A percentile compares a stretch with the other conserved stretches of the same genome.
These are phyloP conservation scores for Labia minor DNA, from an alignment of 2,888 invertebrate genomes.

Conservation along the genomic window DNA sequence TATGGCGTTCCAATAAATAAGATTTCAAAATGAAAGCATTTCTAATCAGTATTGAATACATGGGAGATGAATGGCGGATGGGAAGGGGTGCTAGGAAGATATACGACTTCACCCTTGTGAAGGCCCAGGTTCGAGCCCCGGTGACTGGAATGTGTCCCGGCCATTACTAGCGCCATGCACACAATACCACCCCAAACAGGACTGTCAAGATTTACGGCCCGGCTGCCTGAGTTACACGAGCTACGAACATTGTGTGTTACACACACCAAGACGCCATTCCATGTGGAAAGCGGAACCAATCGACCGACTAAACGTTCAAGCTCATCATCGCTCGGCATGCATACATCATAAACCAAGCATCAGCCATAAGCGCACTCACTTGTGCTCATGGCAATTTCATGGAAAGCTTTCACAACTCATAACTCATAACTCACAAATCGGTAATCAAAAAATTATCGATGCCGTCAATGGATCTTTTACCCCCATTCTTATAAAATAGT, in stretches of 20 bases:
- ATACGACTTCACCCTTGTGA: background rate
- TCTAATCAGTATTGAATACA: too few species aligned
- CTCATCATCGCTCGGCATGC: conserved; percentile 13
- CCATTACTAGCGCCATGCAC: background rate
- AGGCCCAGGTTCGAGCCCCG: conserved; percentile 1
- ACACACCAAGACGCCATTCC: background rate
- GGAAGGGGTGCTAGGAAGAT: background rate
- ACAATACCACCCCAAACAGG: background rate
- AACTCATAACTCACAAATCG: too few species aligned
- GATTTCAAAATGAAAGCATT: too few species aligned
- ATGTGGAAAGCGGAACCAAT: background rate
- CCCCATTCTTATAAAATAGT: too few species aligned
- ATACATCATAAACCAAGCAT: background rate
- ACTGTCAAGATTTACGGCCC: background rate
- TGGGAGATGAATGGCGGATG: too few species aligned
- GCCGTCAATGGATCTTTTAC: too few species aligned
- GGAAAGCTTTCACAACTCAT: too few species aligned
- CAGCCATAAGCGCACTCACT: too few species aligned
- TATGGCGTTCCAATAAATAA: background rate
- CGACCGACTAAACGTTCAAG: background rate
- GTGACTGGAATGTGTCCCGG: background rate
- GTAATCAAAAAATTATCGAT: too few species aligned
- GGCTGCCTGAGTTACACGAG: background rate
- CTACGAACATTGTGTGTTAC: background rate
- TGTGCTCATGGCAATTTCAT: too few species aligned